Evolutionary conservation across 2,113 vertebrate genomes (phyloP), one percentile per base, ranked within the genome.

Genomic region (Rhinoptilus africanus): DNA sequence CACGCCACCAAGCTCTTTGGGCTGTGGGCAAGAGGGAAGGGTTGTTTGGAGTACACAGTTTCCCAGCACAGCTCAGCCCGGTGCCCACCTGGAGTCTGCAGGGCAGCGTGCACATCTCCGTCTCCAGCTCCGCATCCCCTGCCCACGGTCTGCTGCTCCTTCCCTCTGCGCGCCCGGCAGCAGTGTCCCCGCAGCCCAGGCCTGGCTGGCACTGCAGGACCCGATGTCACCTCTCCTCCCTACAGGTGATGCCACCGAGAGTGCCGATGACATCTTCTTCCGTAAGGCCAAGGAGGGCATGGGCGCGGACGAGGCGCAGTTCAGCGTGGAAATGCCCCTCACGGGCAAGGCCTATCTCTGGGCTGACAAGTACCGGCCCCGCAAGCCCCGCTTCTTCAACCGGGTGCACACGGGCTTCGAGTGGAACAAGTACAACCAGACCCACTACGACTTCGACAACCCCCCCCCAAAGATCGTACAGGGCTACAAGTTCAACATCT

Each of bases 351-450:
- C 99, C 96, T 99, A 99, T 93, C 98, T 99, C 57, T 99, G 99
- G 99, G 99, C 99, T 0, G 99, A 99, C 98, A 99, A 99, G 96
- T 99, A 99, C 97, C 98, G 99, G 28, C 99, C 99, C 0, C 98
- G 99, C 92, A 99, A 99, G 83, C 99, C 99, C 0, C 99, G 99
- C 71, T 99, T 99, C 98, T 99, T 99, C 98, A 99, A 99, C 98
- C 98, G 99, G 0, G 99, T 99, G 72, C 99, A 99, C 98, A 99
- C 99, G 0, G 99, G 99, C 93, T 99, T 99, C 1, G 99, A 99
- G 98, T 99, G 99, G 99, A 99, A 99, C 98, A 99, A 99, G 92
- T 99, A 99, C 98, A 99, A 99, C 97, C 99, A 99, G 98, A 99
- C 99, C 0, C 99, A 99, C 97, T 99, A 99, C 0, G 99, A 99